These are phyloP conservation scores for Synanthedon tipuliformis DNA, from an alignment of 2,888 invertebrate species.

Conservation along the genomic window DNA sequence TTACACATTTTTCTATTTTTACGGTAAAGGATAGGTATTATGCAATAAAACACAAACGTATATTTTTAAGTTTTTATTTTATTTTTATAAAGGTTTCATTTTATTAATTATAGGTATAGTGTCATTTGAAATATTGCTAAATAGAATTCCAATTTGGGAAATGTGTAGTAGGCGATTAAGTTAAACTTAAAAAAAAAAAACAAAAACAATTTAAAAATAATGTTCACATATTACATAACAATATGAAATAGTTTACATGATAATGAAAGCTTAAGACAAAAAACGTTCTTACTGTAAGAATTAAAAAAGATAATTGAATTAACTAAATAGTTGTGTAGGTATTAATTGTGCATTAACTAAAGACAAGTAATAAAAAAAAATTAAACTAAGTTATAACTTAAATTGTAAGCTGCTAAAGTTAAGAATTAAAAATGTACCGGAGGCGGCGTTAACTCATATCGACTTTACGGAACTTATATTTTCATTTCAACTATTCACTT, in stretches of 20 bases:
- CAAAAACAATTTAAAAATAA: conserved; percentile 20
- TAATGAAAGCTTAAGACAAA: conserved; percentile 20
- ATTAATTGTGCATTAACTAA: conserved; percentile 58
- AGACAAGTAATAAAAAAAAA: conserved; percentile 44
- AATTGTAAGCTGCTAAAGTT: conserved; percentile 54
- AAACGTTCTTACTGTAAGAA: conserved; percentile 21
- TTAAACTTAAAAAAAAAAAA: conserved; percentile 42
- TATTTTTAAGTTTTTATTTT: conserved; percentile 46
- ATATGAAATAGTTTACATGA: conserved; percentile 10
- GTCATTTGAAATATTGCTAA: conserved; percentile 59
- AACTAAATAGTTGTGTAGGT: conserved; percentile 42
- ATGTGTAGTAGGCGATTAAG: conserved; percentile 67
- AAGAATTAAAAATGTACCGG: conserved; percentile 29
- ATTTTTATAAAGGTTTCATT: conserved; percentile 65
- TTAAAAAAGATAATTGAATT: conserved; percentile 26
- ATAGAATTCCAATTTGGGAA: conserved; percentile 51
- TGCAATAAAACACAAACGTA: neutral
- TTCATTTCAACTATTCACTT: conserved; percentile 32
- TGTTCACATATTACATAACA: neutral
- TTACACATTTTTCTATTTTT: neutral
- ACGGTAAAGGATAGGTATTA: neutral
- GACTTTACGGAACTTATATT: conserved; percentile 25
- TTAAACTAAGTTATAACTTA: conserved; percentile 48
- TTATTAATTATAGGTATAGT: conserved; percentile 64
- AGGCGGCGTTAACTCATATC: conserved; percentile 22